These are phyloP conservation scores for Anthopleura sola DNA, from an alignment of 64 coral and sea anemone genomes.

Conservation along the genomic window DNA sequence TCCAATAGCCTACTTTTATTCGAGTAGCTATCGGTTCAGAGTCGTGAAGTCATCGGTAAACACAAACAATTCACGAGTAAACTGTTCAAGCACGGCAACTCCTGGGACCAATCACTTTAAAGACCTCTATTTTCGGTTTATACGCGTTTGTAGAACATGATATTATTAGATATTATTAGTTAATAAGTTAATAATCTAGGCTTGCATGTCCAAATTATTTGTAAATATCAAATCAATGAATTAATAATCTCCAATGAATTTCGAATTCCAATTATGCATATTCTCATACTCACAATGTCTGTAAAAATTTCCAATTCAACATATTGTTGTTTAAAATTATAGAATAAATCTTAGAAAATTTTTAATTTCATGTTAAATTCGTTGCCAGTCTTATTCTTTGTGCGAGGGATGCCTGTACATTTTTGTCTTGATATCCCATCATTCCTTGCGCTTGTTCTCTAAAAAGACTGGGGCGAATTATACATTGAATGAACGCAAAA, in stretches of 20 bases:
- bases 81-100: background rate
- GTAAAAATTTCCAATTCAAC: background rate
- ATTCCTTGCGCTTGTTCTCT: too few species aligned
- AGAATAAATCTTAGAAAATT: background rate
- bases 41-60: constrained; percentile 5
- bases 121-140: constrained; percentile 21
- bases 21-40: background rate
- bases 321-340: background rate
- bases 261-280: background rate
- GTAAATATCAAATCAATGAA: constrained; percentile 13
- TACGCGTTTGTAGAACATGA: constrained; percentile 23
- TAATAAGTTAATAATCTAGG: background rate
- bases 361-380: background rate
- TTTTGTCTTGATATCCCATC: background rate
- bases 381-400: background rate
- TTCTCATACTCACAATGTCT: background rate
- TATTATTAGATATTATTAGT: background rate
- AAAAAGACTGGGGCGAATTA: background rate
- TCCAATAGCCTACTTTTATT: background rate
- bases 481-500: background rate
- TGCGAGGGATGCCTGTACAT: background rate
- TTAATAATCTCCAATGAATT: constrained; percentile 1
- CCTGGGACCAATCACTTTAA: background rate
- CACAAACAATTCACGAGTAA: background rate
- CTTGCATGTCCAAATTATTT: constrained; percentile 12